Percentiles rank a stretch among this genome's conserved stretches.
phyloP scores from a whole-genome alignment of 2,113 vertebrate species.

The Rhegmatorhina hoffmannsi region DNA sequence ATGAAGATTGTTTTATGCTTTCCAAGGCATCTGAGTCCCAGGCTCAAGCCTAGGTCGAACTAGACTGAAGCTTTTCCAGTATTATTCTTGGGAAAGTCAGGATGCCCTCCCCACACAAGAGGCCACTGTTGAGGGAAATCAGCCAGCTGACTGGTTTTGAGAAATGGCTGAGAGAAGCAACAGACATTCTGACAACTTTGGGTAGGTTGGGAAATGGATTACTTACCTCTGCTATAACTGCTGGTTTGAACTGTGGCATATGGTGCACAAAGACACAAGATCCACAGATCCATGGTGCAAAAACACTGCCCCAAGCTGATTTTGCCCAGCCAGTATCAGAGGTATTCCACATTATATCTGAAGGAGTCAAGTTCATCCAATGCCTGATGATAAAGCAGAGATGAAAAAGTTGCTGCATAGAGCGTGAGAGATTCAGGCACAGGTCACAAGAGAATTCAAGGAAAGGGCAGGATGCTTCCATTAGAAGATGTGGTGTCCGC shows the following conservation, averaged over 20 bases:
- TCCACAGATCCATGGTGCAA: slow-evolving; percentile 80
- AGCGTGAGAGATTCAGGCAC: background rate
- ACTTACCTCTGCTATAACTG: slow-evolving; percentile 18
- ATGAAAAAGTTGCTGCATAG: background rate
- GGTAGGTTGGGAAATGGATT: background rate
- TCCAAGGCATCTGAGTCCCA: background rate
- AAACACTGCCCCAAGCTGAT: slow-evolving; percentile 78
- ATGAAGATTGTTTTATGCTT: background rate
- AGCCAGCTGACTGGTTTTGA: background rate
- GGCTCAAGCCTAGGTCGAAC: background rate
- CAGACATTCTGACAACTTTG: background rate
- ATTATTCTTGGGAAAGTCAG: background rate
- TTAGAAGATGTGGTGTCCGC: background rate
- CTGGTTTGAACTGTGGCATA: slow-evolving; percentile 72
- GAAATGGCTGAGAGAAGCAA: background rate
- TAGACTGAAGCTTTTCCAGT: background rate
- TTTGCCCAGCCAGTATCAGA: slow-evolving; percentile 86
- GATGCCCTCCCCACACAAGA: background rate
- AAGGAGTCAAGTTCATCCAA: slow-evolving; percentile 77
- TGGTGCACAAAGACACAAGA: slow-evolving; percentile 80
- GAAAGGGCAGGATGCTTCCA: background rate
- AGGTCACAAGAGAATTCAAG: background rate
- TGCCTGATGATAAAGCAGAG: slow-evolving; percentile 60
- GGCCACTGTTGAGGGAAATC: background rate
- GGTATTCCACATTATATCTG: slow-evolving; percentile 82